Evolutionary conservation across 2,888 invertebrate species (phyloP), one percentile per base, ranked within the genome.

Genomic region (Atrina japonica): DNA sequence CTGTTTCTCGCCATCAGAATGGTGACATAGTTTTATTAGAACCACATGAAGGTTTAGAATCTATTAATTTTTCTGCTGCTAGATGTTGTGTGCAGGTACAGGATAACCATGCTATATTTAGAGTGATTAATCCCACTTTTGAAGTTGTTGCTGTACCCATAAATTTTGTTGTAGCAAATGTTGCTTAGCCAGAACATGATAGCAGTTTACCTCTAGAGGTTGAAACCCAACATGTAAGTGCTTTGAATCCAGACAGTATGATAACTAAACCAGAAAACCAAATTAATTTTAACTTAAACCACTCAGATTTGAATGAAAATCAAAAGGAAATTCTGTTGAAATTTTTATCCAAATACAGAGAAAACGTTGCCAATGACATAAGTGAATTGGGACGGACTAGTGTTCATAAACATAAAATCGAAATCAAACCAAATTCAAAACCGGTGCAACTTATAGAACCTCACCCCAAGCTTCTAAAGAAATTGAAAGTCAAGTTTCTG

Each of bases 401-500:
- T 35, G 43, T 59, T 3, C 61, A 66, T 40, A 55, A 56, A 16
- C 71, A 71, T 30, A 49, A 25, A 29, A 71, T 71, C 27, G 67
- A 67, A 35, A 72, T 55, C 16, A 25, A 47, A 45, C 68, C 67
- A 14, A 55, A 47, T 35, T 56, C 61, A 11, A 18, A 7, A 30
- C 73, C 76, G 11, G 76, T 76, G 1, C 29, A 52, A 18, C 16
- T 68, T 70, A 70, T 40, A 50, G 67, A 35, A 63, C 60, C n/a
- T 45, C 50, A 43, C 66, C 58, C 14, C 25, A 58, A n/a, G 21
- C 23, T 16, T 23, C 30, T 23, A 49, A 27, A 5, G 64, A 58
- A 45, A 58, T 50, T 18, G 41, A 61, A 3, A 40, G 50, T 29
- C 65, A 68, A 47, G 40, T 64, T 23, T 40, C 68, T 35, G 70